Evolutionary conservation across 2,797 vertebrate genomes (phyloP).

Genomic region (Trichosurus vulpecula): DNA sequence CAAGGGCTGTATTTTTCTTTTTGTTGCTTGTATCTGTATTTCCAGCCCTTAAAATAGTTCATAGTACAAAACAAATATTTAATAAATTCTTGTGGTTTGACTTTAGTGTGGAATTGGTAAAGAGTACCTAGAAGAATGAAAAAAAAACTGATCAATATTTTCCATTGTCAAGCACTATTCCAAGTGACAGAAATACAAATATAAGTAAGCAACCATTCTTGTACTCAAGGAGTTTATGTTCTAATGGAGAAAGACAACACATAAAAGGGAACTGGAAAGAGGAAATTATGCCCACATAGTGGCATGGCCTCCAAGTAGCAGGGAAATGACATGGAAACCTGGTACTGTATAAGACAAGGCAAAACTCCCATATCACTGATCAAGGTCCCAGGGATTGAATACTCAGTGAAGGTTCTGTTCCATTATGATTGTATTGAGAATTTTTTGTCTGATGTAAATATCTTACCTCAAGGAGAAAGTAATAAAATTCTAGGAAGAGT

Average conservation of each 20-base stretch:
- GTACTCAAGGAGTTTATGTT: not conserved
- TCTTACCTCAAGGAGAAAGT: too few species aligned
- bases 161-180: not conserved
- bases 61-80: not conserved
- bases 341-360: too few species aligned
- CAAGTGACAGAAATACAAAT: not conserved
- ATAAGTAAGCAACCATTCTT: not conserved
- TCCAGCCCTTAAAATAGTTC: not conserved
- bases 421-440: too few species aligned
- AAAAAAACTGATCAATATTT: too few species aligned
- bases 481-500: too few species aligned
- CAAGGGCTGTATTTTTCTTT: not conserved
- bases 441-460: too few species aligned
- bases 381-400: too few species aligned
- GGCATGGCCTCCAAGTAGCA: not conserved
- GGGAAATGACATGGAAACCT: too few species aligned
- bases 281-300: too few species aligned
- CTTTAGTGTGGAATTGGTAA: not conserved
- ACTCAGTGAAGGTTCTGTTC: too few species aligned
- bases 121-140: not conserved
- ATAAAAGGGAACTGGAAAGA: not conserved
- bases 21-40: not conserved
- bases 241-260: not conserved
- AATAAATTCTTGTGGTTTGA: not conserved
- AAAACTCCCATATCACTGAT: too few species aligned